These are phyloP conservation scores for Holothuria leucospilota DNA, from an alignment of 53 echinoderm and acorn worm species.

Conservation along the genomic window DNA sequence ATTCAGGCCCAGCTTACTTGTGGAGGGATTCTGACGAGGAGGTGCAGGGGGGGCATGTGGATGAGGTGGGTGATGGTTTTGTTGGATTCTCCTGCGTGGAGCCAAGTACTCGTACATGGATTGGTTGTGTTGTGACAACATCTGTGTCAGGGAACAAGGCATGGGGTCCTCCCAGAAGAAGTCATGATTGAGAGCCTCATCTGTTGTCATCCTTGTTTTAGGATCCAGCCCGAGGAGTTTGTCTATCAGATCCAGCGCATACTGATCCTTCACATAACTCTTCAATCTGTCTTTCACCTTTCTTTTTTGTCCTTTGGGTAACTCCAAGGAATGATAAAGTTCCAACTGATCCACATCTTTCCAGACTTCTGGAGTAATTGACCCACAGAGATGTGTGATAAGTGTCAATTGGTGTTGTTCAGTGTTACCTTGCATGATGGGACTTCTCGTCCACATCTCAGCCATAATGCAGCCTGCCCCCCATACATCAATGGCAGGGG, in stretches of 20 bases:
- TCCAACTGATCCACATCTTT: slow-evolving; percentile 85
- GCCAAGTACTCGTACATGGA: slow-evolving; percentile 98
- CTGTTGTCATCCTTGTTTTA: slow-evolving; percentile 71
- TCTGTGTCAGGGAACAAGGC: slow-evolving; percentile 74
- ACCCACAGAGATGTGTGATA: slow-evolving; percentile 91
- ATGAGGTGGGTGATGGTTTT: slow-evolving; percentile 46
- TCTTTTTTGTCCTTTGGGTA: slow-evolving; percentile 88
- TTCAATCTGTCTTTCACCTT: slow-evolving; percentile 93
- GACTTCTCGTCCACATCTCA: slow-evolving; percentile 98
- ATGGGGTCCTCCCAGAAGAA: slow-evolving; percentile 97
- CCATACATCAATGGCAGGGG: slow-evolving; percentile 93
- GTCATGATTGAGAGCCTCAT: slow-evolving; percentile 90
- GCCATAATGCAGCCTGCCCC: slow-evolving; percentile 99
- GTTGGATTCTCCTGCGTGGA: slow-evolving; percentile 75
- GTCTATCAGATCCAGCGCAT: slow-evolving; percentile 91
- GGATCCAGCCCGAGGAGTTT: slow-evolving; percentile 86
- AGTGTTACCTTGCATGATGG: slow-evolving; percentile 99
- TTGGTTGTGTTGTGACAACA: slow-evolving; percentile 90
- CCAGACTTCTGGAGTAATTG: slow-evolving; percentile 86
- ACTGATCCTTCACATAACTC: slow-evolving; percentile 95
- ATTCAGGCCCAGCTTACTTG: slow-evolving; percentile 22
- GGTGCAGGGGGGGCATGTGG: slow-evolving; percentile 10
- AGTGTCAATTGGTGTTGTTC: slow-evolving; percentile 97
- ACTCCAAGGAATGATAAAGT: slow-evolving; percentile 83
- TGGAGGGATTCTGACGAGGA: slow-evolving; percentile 14